Evolutionary conservation across 2,888 invertebrate genomes (phyloP).

Genomic region (Andrena hattorfiana): DNA sequence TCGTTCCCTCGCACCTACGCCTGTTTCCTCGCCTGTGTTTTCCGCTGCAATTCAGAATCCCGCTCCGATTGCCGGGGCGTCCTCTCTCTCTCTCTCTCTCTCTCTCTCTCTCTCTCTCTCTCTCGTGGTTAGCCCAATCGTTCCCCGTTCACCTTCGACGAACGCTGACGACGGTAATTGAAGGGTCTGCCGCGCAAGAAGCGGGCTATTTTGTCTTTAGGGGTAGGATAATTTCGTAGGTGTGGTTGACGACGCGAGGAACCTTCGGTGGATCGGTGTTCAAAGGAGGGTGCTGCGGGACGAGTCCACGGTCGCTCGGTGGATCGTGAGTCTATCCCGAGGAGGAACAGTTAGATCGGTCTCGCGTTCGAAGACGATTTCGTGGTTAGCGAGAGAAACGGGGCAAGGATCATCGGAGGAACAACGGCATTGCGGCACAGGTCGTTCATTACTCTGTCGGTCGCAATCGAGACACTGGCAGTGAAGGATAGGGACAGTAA

Average conservation of each 20-base stretch:
- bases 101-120: background rate
- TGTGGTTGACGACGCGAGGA: conserved; percentile 13
- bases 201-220: conserved; percentile 28
- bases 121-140: conserved; percentile 16
- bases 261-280: background rate
- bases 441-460: conserved; percentile 58
- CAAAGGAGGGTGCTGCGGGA: background rate
- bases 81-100: background rate
- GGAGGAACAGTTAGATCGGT: conserved; percentile 55
- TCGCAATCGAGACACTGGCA: conserved; percentile 45
- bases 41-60: conserved; percentile 49
- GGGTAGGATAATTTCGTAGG: conserved; percentile 12
- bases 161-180: conserved; percentile 34
- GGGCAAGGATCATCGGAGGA: conserved; percentile 13
- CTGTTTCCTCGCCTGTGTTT: conserved; percentile 39
- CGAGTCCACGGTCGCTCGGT: too few relatives aligned
- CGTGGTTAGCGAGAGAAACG: conserved; percentile 11
- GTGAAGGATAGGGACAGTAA: background rate
- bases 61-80: conserved; percentile 19
- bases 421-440: conserved; percentile 69
- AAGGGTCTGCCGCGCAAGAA: conserved; percentile 29
- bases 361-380: conserved; percentile 38
- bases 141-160: conserved; percentile 10
- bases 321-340: background rate
- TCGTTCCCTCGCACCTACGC: conserved; percentile 47